phyloP scores from a whole-genome alignment of 2,888 invertebrate genomes.

The Nomada fabriciana region DNA sequence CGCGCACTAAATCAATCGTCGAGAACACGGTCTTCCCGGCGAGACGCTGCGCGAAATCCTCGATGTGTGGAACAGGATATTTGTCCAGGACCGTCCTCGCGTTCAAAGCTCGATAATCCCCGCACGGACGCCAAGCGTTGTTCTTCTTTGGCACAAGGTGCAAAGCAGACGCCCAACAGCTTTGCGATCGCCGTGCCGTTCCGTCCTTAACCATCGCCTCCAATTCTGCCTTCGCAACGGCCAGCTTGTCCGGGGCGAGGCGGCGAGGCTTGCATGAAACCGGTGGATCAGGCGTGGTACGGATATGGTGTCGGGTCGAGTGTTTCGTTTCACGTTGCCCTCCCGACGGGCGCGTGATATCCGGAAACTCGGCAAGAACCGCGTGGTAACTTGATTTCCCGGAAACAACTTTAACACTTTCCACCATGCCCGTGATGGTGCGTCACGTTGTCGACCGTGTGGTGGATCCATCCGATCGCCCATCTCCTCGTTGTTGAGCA shows the following conservation, averaged over 20 bases:
- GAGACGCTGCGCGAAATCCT: no score
- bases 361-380: no score
- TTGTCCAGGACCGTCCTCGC: background rate
- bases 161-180: slow-evolving; percentile 11
- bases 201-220: background rate
- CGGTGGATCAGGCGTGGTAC: slow-evolving; percentile 5
- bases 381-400: no score
- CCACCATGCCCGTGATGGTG: no score
- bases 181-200: background rate
- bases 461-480: no score
- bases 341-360: no score
- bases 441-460: no score
- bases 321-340: background rate
- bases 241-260: background rate
- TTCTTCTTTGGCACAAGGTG: slow-evolving; percentile 3
- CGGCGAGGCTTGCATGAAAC: slow-evolving; percentile 5
- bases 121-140: background rate
- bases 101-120: slow-evolving; percentile 11
- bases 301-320: background rate
- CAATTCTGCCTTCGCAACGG: background rate
- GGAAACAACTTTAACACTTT: no score
- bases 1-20: no score
- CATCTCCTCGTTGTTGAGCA: no score
- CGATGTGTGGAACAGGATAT: no score
- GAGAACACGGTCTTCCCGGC: no score